A percentile compares a stretch with the other conserved stretches of the same genome.
These are phyloP conservation scores for Garrulus glandarius DNA, from an alignment of 2,797 vertebrate species.

Conservation along the genomic window DNA sequence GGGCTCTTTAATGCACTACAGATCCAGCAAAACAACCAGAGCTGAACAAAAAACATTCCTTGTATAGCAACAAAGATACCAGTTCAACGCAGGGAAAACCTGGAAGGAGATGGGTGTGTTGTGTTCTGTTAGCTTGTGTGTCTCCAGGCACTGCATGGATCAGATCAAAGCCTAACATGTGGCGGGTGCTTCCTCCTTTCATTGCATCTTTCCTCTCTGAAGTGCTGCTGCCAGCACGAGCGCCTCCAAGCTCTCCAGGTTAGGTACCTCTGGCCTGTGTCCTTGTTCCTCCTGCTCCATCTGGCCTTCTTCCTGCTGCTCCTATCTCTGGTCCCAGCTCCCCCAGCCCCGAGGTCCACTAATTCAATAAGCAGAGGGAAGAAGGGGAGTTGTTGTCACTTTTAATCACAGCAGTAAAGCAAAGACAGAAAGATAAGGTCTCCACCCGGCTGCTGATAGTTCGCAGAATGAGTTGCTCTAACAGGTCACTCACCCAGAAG, in stretches of 20 bases:
- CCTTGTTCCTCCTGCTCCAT: background rate
- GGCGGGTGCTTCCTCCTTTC: rapidly evolving
- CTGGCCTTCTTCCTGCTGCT: background rate
- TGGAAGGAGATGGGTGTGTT: background rate
- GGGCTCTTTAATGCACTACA: conserved; percentile 41
- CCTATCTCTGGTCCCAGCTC: background rate
- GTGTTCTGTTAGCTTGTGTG: background rate
- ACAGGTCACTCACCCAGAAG: background rate
- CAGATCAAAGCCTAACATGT: background rate
- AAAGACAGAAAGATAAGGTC: background rate
- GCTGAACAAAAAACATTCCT: background rate
- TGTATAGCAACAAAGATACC: background rate
- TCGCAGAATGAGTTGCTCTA: background rate
- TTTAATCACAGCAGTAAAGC: background rate
- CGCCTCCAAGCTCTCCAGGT: background rate
- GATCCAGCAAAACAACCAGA: conserved; percentile 25
- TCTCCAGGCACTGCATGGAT: background rate
- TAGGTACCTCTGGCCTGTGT: background rate
- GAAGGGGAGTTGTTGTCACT: background rate
- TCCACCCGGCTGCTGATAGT: background rate
- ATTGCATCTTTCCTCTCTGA: background rate
- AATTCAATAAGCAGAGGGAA: background rate
- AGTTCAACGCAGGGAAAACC: background rate
- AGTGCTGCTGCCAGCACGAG: background rate
- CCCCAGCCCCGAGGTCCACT: background rate